A percentile compares a stretch with the other conserved stretches of the same genome.
These are phyloP conservation scores for Carpatolechia fugitivella DNA, from an alignment of 2,888 invertebrate species.

Conservation along the genomic window DNA sequence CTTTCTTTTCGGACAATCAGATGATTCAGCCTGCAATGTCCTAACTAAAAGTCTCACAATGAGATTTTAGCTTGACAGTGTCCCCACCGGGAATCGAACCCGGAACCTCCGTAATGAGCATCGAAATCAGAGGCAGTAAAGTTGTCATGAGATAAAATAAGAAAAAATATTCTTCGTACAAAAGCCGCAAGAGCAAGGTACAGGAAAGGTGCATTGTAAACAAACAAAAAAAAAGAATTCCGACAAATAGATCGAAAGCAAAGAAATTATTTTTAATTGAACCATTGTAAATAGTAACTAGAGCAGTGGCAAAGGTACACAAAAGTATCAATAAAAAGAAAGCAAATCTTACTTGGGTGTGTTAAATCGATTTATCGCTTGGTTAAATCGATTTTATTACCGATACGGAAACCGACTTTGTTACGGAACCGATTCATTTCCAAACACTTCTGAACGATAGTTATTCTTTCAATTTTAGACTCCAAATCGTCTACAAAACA, in stretches of 20 bases:
- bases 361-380: conserved; percentile 53
- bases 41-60: no score
- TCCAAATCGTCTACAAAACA: background rate
- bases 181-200: no score
- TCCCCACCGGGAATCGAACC: no score
- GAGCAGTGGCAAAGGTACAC: conserved; percentile 44
- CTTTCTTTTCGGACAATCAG: no score
- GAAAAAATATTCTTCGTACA: no score
- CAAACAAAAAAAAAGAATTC: background rate
- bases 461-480: background rate
- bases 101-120: no score
- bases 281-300: conserved; percentile 45
- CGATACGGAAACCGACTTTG: conserved; percentile 44
- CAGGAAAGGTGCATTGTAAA: background rate
- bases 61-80: no score
- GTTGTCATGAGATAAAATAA: no score
- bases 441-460: conserved; percentile 14
- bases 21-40: no score
- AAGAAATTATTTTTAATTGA: conserved; percentile 4
- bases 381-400: conserved; percentile 44
- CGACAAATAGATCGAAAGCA: background rate
- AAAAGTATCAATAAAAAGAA: conserved; percentile 41
- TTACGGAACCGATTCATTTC: conserved; percentile 38
- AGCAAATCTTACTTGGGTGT: conserved; percentile 37
- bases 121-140: no score